phyloP scores from a whole-genome alignment of 2,888 invertebrate genomes.

The Aromia moschata region DNA sequence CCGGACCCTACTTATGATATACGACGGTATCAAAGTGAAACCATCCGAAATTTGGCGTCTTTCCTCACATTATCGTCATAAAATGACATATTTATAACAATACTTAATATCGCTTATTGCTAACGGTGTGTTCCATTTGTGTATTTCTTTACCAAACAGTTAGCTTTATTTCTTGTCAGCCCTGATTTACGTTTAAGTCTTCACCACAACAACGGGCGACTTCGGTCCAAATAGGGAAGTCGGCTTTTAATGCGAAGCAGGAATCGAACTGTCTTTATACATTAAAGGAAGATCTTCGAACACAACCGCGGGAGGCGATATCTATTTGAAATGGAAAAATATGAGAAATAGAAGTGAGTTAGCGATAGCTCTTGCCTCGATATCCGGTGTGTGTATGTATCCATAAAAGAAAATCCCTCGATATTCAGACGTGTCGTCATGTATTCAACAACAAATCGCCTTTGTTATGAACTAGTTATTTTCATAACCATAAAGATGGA shows the following conservation, averaged over 20 bases:
- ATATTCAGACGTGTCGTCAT: constrained; percentile 30
- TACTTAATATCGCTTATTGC: no score
- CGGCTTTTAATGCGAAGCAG: constrained; percentile 5
- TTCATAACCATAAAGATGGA: no score
- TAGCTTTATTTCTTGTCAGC: no score
- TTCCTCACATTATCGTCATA: no score
- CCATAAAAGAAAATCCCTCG: constrained; percentile 23
- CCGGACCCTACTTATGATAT: no score
- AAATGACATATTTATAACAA: no score
- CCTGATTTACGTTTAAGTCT: no score
- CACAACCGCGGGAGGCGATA: constrained; percentile 9
- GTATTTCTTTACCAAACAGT: no score
- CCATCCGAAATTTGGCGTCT: no score
- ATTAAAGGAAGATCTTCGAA: constrained; percentile 24
- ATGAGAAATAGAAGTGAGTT: constrained; percentile 5
- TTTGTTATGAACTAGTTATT: constrained; percentile 22
- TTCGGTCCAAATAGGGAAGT: not conserved
- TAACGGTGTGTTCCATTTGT: no score
- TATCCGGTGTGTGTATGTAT: constrained; percentile 4
- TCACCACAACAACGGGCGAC: not conserved
- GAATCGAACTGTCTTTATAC: constrained; percentile 12
- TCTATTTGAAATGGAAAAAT: constrained; percentile 22
- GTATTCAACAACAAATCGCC: constrained; percentile 30
- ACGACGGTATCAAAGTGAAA: no score
- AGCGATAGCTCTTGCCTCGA: constrained; percentile 3